A percentile compares a stretch with the other conserved stretches of the same genome.
Evolutionary conservation across 2,797 vertebrate species (phyloP).

Genomic region (Pteronotus mesoamericanus): DNA sequence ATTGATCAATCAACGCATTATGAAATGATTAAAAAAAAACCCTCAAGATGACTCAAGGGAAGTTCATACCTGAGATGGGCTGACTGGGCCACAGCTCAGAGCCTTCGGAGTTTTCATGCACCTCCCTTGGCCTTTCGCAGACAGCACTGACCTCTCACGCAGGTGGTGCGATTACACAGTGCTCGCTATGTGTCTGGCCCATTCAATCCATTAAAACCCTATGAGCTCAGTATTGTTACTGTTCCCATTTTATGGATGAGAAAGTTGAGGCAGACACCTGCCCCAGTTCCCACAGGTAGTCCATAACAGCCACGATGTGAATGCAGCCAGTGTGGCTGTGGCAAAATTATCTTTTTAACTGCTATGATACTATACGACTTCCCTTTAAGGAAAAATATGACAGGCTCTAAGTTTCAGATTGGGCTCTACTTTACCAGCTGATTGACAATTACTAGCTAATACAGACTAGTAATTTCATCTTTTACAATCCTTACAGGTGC

Average conservation of each 20-base stretch:
- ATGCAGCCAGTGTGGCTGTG: not conserved
- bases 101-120: too few relatives aligned
- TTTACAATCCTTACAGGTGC: not conserved
- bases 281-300: not conserved
- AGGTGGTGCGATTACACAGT: accelerated
- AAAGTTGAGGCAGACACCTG: not conserved
- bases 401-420: not conserved
- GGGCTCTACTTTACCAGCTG: not conserved
- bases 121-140: too few relatives aligned
- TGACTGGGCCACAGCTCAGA: not conserved
- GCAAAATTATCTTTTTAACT: not conserved
- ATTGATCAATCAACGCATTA: not conserved
- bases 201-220: not conserved
- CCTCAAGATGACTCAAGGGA: too few relatives aligned
- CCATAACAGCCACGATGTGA: not conserved
- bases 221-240: not conserved
- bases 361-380: not conserved
- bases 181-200: not conserved
- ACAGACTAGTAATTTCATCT: not conserved
- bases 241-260: not conserved
- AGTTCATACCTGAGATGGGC: not conserved
- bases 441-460: not conserved
- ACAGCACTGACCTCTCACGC: not conserved
- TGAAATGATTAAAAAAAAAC: not conserved
- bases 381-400: not conserved